These are phyloP conservation scores for Huso huso DNA, from an alignment of 2,797 vertebrate species.

Conservation along the genomic window DNA sequence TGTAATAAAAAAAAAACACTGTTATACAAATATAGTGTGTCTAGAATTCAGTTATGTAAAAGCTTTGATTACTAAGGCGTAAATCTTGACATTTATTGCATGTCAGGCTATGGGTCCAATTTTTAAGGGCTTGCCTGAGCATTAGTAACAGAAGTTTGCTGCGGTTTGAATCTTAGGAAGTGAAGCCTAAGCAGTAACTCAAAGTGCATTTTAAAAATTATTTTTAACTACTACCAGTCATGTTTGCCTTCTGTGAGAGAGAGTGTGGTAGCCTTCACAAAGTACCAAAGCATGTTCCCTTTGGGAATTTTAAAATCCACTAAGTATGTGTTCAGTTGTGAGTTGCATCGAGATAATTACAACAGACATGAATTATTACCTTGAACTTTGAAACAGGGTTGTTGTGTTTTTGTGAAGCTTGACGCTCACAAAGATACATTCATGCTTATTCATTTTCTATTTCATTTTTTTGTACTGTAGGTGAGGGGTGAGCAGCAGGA, in stretches of 20 bases:
- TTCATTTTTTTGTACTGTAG: too few species aligned
- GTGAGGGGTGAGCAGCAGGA: too few species aligned
- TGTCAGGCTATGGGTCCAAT: too few species aligned
- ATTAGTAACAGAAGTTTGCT: conserved; percentile 12
- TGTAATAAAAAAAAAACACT: too few species aligned
- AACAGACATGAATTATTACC: conserved; percentile 27
- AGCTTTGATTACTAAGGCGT: too few species aligned
- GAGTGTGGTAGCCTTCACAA: conserved; percentile 18
- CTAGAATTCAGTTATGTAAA: too few species aligned
- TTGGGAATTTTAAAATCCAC: conserved; percentile 27
- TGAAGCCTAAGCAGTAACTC: conserved; percentile 33
- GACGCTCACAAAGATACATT: too few species aligned
- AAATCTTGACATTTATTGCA: too few species aligned
- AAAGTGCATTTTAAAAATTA: conserved; percentile 17
- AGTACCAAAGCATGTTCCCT: conserved; percentile 23
- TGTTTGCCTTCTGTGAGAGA: conserved; percentile 27
- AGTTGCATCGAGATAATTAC: conserved; percentile 30
- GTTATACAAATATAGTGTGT: too few species aligned
- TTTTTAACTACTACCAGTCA: conserved; percentile 18
- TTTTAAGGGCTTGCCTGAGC: not conserved
- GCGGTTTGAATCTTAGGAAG: conserved; percentile 1
- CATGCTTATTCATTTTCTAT: too few species aligned
- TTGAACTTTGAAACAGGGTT: too few species aligned
- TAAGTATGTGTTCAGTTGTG: conserved; percentile 35
- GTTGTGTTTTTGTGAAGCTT: too few species aligned